Percentiles rank a stretch among this genome's conserved stretches.
These are phyloP conservation scores for Borostomias antarcticus DNA, from an alignment of 2,797 vertebrate species.

Conservation along the genomic window DNA sequence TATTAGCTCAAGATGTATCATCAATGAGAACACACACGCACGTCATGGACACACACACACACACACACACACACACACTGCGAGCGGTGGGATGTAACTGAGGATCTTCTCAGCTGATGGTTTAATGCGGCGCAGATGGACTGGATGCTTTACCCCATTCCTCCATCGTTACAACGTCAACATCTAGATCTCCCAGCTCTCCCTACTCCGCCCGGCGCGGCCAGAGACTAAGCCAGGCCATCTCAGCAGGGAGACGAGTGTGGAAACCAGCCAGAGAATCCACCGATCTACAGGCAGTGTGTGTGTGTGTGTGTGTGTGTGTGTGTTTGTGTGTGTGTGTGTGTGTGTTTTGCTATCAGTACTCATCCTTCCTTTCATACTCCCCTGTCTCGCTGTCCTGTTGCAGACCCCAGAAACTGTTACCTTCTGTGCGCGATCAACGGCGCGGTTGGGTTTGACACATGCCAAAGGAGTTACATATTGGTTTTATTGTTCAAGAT, in stretches of 20 bases:
- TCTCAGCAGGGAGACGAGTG: slow-evolving; percentile 19
- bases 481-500: neutral
- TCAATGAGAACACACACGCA: slow-evolving; percentile 1
- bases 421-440: neutral
- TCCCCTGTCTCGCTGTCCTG: slow-evolving; percentile 11
- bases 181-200: slow-evolving; percentile 18
- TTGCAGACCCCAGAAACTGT: slow-evolving; percentile 37
- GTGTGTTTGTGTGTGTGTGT: slow-evolving; percentile 4
- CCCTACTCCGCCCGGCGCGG: slow-evolving; percentile 32
- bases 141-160: neutral
- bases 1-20: neutral
- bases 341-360: neutral
- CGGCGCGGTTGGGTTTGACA: neutral
- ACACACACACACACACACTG: neutral
- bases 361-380: slow-evolving; percentile 36
- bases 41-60: slow-evolving; percentile 4
- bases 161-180: neutral
- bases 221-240: slow-evolving; percentile 41
- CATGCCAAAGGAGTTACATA: neutral
- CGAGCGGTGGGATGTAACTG: neutral
- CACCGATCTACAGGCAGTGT: neutral
- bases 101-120: neutral
- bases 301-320: slow-evolving; percentile 12
- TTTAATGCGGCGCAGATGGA: slow-evolving; percentile 11
- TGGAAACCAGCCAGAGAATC: slow-evolving; percentile 10